Evolutionary conservation across 1,140 invertebrate genomes (phyloP).

Genomic region (Aphelenchoides fujianensis): DNA sequence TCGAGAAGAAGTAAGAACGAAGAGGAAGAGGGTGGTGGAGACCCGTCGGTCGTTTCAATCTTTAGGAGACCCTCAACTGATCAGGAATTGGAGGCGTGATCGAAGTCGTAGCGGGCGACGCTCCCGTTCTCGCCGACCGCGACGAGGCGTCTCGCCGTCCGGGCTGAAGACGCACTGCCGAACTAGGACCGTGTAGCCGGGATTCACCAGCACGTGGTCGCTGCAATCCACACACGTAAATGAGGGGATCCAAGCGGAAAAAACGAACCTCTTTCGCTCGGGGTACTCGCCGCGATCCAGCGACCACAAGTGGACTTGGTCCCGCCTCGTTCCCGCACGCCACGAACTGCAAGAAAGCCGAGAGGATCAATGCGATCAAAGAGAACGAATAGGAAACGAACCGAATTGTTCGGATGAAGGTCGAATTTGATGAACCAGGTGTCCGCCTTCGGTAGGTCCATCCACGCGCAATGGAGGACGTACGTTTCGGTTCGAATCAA

Average conservation of each 20-base stretch:
- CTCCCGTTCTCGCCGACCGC: slow-evolving; percentile 61
- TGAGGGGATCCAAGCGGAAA: background rate
- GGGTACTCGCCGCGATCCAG: slow-evolving; percentile 9
- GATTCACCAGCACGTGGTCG: background rate
- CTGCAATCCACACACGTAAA: background rate
- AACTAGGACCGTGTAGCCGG: slow-evolving; percentile 51
- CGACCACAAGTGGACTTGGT: background rate
- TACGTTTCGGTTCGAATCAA: slow-evolving; percentile 36
- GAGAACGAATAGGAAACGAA: background rate
- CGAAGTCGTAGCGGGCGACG: slow-evolving; percentile 10
- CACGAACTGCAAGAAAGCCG: slow-evolving; percentile 9
- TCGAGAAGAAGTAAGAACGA: too few species aligned
- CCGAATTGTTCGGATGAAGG: slow-evolving; percentile 15
- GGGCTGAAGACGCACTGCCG: slow-evolving; percentile 61
- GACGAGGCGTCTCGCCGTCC: slow-evolving; percentile 60
- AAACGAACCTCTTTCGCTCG: slow-evolving; percentile 32
- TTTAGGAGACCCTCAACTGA: too few species aligned
- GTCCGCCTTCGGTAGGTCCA: slow-evolving; percentile 21
- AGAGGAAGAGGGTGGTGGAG: too few species aligned
- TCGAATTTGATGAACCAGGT: slow-evolving; percentile 22
- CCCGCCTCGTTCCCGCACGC: slow-evolving; percentile 14
- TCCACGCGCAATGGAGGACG: slow-evolving; percentile 31
- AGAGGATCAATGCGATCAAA: too few species aligned
- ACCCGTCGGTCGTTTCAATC: too few species aligned
- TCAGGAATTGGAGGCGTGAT: too few species aligned